A percentile compares a stretch with the other conserved stretches of the same genome.
Conservation (phyloP, 2,113 vertebrate genomes). For the Pycnonotus jocosus region DNA sequence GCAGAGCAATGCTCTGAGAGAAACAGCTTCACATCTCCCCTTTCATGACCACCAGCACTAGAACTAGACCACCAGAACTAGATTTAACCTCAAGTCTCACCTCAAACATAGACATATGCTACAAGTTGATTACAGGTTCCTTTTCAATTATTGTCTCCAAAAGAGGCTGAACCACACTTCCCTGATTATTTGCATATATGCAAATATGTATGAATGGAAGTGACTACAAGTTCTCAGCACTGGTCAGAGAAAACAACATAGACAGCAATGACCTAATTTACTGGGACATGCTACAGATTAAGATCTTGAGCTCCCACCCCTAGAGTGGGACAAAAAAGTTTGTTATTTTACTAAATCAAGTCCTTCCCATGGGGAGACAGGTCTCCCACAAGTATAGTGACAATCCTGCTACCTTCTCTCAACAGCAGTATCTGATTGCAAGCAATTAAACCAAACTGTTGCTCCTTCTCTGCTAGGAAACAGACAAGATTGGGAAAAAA, state of each 20-base stretch:
- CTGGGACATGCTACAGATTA: not conserved
- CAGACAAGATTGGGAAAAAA: accelerated
- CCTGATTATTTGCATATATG: not conserved
- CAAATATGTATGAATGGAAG: not conserved
- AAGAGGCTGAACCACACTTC: not conserved
- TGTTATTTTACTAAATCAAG: not conserved
- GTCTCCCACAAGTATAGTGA: not conserved
- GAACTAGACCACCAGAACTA: not conserved
- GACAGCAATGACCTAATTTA: not conserved
- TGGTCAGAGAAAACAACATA: not conserved
- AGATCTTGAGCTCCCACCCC: not conserved
- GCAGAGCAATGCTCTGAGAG: accelerated
- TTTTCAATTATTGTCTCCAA: not conserved
- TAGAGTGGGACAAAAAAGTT: not conserved
- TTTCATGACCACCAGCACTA: not conserved
- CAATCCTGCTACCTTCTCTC: not conserved
- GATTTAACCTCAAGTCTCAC: not conserved
- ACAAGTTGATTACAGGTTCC: not conserved
- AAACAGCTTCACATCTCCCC: not conserved
- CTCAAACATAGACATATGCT: not conserved
- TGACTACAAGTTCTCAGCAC: accelerated
- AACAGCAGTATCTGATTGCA: not conserved
- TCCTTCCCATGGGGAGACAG: not conserved
- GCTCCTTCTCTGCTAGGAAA: not conserved
- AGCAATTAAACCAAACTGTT: not conserved